Evolutionary conservation across 2,888 invertebrate genomes (phyloP).

Genomic region (Palloptera scutellata): DNA sequence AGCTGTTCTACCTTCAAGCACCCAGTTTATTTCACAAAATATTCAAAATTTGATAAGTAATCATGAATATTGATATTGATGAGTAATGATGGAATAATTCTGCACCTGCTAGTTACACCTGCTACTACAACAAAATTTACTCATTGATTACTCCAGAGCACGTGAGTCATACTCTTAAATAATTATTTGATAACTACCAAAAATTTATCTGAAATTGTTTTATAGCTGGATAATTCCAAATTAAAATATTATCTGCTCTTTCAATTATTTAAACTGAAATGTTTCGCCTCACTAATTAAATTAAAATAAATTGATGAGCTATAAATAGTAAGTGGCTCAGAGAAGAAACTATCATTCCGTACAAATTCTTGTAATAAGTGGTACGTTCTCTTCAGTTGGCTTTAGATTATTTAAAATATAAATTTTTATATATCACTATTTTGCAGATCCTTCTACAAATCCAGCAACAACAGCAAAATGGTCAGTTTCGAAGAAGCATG

Average conservation of each 20-base stretch:
- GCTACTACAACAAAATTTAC: background rate
- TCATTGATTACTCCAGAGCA: background rate
- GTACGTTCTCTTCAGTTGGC: background rate
- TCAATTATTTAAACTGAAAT: background rate
- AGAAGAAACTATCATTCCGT: conserved; percentile 29
- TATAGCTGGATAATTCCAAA: conserved; percentile 15
- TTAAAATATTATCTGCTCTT: conserved; percentile 22
- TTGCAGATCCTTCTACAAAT: conserved; percentile 23
- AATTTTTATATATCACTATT: background rate
- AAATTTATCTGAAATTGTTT: background rate
- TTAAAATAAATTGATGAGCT: conserved; percentile 12
- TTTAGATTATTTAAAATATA: background rate
- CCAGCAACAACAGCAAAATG: conserved; percentile 37
- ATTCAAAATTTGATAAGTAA: too few species aligned
- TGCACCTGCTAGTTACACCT: too few species aligned
- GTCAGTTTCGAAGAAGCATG: conserved; percentile 65
- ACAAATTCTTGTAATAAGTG: conserved; percentile 18
- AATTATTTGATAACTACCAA: background rate
- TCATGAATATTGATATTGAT: too few species aligned
- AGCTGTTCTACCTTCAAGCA: too few species aligned
- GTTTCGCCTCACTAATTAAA: conserved; percentile 1
- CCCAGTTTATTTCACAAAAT: too few species aligned
- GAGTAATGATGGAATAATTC: too few species aligned
- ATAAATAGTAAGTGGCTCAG: conserved; percentile 23
- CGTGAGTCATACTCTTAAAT: background rate